Evolutionary conservation across 2,113 vertebrate genomes (phyloP), one percentile per base, ranked within the genome.

Genomic region (Clarias batrachus): DNA sequence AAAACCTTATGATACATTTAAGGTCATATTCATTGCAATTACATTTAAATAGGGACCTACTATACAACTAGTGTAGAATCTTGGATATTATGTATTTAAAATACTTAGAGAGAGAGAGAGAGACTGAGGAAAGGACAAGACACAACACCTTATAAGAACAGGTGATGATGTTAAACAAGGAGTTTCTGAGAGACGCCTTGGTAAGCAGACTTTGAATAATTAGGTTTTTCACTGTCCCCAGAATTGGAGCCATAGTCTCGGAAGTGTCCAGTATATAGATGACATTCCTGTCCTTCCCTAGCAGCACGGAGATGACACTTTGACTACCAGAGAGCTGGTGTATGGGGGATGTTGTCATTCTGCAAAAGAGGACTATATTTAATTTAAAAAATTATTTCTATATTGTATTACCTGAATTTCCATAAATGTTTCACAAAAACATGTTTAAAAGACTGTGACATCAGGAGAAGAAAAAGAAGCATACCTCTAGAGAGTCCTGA

Each of bases 91-190:
- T 17, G 17, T 13, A 59, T 12, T 59, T 16, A 59, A 59, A 59
- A 48, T 48, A 48, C 7, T 7, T 8, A 48, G 48, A 48, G 48
- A 48, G 41, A 48, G 3, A 21, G 17, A 21, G 9, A 41, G 2
- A 48, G 1, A 48, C 19, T 73, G 66, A 33, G 27, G 16, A 4
- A 23, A 23, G 19, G 4, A 14, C 30, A 70, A 37, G 63, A 27
- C 48, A 3, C 27, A 78, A 83, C 85, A 95, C 93, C 94, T 94
- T 87, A 87, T 89, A 84, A 41, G 94, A 94, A 90, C 90, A 93
- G 4, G 90, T 88, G 56, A 94, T 71, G 82, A 95, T 91, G 88
- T 95, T 95, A 87, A 95, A 95, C 71, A 94, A 89, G 2, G 93
- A 94, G 86, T 94, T 88, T 54, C 88, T 90, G 65, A 89, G 88